A percentile compares a stretch with the other conserved stretches of the same genome.
Evolutionary conservation across 2,888 invertebrate genomes (phyloP).

Genomic region (Schizaphis graminum): DNA sequence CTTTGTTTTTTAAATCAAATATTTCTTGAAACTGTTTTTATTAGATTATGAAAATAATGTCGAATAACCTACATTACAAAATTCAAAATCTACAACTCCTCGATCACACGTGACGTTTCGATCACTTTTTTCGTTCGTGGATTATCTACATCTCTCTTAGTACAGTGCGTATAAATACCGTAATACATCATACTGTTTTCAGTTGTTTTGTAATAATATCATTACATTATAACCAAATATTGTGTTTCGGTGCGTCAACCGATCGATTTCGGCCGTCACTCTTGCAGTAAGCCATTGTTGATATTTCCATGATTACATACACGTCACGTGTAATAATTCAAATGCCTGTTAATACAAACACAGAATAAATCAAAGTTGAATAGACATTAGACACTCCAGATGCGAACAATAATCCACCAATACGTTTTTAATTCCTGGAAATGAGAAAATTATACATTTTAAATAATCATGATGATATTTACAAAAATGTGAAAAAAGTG

Average conservation of each 20-base stretch:
- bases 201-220: neutral
- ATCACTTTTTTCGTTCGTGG: neutral
- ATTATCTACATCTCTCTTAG: neutral
- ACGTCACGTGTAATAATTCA: neutral
- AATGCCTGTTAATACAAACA: neutral
- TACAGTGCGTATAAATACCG: neutral
- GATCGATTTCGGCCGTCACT: neutral
- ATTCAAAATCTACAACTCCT: neutral
- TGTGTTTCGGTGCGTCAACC: neutral
- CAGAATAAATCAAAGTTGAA: neutral
- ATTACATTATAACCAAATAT: neutral
- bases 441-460: neutral
- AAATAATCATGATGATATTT: neutral
- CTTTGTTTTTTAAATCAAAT: neutral
- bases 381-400: neutral
- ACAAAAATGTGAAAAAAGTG: neutral
- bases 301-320: neutral
- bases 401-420: neutral
- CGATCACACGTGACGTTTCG: neutral
- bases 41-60: neutral
- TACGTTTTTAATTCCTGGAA: neutral
- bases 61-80: neutral
- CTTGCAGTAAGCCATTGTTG: neutral
- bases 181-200: neutral
- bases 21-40: neutral